Evolutionary conservation across 2,888 invertebrate species (phyloP).

Genomic region (Nysson spinosus): DNA sequence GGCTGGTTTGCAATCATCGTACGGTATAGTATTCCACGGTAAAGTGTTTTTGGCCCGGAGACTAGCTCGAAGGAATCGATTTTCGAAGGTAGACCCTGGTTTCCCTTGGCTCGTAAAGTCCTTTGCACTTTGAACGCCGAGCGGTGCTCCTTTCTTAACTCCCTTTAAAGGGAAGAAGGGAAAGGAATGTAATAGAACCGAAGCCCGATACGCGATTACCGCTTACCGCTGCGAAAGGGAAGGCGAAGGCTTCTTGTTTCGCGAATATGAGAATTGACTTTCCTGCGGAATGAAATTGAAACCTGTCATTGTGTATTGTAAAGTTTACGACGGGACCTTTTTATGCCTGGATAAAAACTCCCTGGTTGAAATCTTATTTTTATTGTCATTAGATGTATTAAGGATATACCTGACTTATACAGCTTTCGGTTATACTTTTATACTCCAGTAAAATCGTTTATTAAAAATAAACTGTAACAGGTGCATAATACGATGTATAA

Average conservation of each 20-base stretch:
- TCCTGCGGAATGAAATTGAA: not conserved
- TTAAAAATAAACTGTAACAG: too few species aligned
- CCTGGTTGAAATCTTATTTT: too few species aligned
- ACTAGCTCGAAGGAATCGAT: conserved; percentile 13
- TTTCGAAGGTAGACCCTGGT: conserved; percentile 8
- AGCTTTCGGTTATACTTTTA: too few species aligned
- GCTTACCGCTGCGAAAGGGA: conserved; percentile 2
- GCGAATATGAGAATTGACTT: conserved; percentile 7
- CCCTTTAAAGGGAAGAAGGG: not conserved
- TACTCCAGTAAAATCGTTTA: too few species aligned
- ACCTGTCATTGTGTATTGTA: too few species aligned
- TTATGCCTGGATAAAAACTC: too few species aligned
- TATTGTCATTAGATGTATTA: too few species aligned
- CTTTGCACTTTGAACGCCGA: not conserved
- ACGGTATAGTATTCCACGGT: not conserved
- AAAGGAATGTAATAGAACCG: conserved; percentile 7
- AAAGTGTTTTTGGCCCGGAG: conserved; percentile 12
- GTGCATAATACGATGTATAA: too few species aligned
- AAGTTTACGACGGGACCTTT: too few species aligned
- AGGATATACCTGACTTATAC: too few species aligned
- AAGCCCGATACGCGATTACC: conserved; percentile 12
- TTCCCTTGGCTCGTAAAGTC: conserved; percentile 1
- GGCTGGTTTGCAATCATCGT: conserved; percentile 20
- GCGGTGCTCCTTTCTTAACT: not conserved
- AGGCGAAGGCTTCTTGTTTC: conserved; percentile 6